Evolutionary conservation across 2,113 vertebrate species (phyloP), one percentile per base, ranked within the genome.

Genomic region (Eolophus roseicapilla): DNA sequence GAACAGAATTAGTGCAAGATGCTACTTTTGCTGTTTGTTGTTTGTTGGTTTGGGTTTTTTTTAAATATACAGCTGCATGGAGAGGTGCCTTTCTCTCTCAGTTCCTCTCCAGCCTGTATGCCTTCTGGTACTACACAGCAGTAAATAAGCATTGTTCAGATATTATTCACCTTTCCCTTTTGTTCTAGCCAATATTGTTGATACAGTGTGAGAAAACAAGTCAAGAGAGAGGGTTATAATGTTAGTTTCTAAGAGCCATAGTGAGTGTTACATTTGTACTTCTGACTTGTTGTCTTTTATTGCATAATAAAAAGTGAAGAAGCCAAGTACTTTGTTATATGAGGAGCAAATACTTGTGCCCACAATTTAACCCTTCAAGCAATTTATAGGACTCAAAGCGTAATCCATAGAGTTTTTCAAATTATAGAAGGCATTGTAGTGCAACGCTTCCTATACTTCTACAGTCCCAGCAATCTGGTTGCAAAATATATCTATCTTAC

Each of bases 131-230:
- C 93, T 96, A 94, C 41, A 90, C 84, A 71, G 75, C 90, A 70
- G 83, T 83, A 96, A 97, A 52, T 76, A 95, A 96, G 49, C 64
- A 87, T 59, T 94, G 88, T 91, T 96, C 83, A 93, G 92, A 80
- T 93, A 73, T 86, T 92, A 82, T 76, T 97, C 94, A 86, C 85
- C 69, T 91, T 95, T 91, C 62, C 55, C 79, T 91, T 96, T 93
- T 95, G 88, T 96, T 97, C 96, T 97, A 95, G 84, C 7, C 79
- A 94, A 92, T 96, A 95, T 91, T 97, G 90, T 97, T 88, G 90
- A 87, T 95, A 79, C 49, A 68, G 35, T 78, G 69, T 87, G 91
- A 97, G 97, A 96, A 95, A 97, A 96, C 67, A 46, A 92, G 92
- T 94, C 84, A 93, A 92, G 74, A 96, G 71, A 93, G 60, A 53